Conservation (phyloP, 2,797 vertebrate species). For the Champsocephalus esox region DNA sequence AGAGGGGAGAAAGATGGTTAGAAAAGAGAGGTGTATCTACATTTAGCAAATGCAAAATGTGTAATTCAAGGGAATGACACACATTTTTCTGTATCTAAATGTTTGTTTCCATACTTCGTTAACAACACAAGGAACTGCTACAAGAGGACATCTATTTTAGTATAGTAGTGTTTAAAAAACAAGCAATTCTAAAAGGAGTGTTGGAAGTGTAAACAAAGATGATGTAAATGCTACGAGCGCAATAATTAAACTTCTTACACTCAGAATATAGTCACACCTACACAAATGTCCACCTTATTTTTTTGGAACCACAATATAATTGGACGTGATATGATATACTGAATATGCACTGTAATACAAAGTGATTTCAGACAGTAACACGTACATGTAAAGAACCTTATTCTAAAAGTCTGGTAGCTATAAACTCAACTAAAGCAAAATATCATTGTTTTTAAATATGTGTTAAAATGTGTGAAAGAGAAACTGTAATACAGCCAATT, state of each 20-base stretch:
- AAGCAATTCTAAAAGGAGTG: background rate
- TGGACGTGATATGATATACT: background rate
- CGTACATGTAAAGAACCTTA: background rate
- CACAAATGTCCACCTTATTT: background rate
- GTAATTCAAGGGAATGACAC: background rate
- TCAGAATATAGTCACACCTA: background rate
- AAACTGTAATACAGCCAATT: background rate
- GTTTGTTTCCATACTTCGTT: no score
- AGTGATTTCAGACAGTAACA: conserved; percentile 1
- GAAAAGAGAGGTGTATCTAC: background rate
- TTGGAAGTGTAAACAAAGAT: background rate
- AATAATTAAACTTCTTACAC: background rate
- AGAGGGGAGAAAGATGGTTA: background rate
- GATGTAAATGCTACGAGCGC: background rate
- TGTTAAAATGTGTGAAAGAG: background rate
- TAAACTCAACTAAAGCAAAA: background rate
- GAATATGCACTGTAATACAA: background rate
- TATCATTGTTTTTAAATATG: no score
- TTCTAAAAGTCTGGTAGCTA: background rate
- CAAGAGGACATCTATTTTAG: no score
- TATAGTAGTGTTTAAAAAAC: background rate
- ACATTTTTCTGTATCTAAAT: no score
- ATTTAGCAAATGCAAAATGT: conserved; percentile 1
- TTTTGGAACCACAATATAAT: background rate
- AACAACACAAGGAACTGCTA: no score